A percentile compares a stretch with the other conserved stretches of the same genome.
Evolutionary conservation across 2,797 vertebrate species (phyloP).

Genomic region (Anableps anableps): DNA sequence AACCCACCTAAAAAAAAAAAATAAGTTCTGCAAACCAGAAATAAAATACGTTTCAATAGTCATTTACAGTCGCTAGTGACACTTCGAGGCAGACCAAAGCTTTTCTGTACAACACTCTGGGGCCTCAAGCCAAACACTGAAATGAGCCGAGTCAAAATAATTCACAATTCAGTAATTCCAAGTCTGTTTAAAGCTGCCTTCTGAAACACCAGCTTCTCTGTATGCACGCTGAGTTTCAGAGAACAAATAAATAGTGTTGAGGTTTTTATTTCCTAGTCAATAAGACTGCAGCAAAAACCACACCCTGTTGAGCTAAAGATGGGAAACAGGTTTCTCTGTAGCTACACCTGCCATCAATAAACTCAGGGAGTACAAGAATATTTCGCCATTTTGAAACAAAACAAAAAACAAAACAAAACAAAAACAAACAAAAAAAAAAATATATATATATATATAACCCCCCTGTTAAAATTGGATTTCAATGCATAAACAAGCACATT

Average conservation of each 20-base stretch:
- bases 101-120: slow-evolving; percentile 90
- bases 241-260: slow-evolving; percentile 91
- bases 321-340: slow-evolving; percentile 89
- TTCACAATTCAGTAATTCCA: slow-evolving; percentile 59
- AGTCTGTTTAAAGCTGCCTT: slow-evolving; percentile 84
- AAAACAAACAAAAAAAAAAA: slow-evolving; percentile 54
- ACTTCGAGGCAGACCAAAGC: slow-evolving; percentile 82
- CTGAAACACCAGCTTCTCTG: slow-evolving; percentile 90
- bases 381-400: slow-evolving; percentile 57
- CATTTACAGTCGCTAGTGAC: slow-evolving; percentile 80
- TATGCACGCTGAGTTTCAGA: slow-evolving; percentile 89
- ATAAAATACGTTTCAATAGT: slow-evolving; percentile 51
- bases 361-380: slow-evolving; percentile 52
- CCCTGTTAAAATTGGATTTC: slow-evolving; percentile 75
- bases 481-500: slow-evolving; percentile 62
- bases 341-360: slow-evolving; percentile 84
- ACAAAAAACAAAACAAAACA: slow-evolving; percentile 42
- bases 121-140: slow-evolving; percentile 84
- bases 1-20: slow-evolving; percentile 45
- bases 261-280: slow-evolving; percentile 77
- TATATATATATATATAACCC: no score
- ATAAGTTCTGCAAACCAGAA: slow-evolving; percentile 56
- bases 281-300: slow-evolving; percentile 76
- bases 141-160: slow-evolving; percentile 74
- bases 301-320: slow-evolving; percentile 71